A percentile compares a stretch with the other conserved stretches of the same genome.
Conservation (phyloP, 2,888 invertebrate genomes). For the Pelosia muscerda region DNA sequence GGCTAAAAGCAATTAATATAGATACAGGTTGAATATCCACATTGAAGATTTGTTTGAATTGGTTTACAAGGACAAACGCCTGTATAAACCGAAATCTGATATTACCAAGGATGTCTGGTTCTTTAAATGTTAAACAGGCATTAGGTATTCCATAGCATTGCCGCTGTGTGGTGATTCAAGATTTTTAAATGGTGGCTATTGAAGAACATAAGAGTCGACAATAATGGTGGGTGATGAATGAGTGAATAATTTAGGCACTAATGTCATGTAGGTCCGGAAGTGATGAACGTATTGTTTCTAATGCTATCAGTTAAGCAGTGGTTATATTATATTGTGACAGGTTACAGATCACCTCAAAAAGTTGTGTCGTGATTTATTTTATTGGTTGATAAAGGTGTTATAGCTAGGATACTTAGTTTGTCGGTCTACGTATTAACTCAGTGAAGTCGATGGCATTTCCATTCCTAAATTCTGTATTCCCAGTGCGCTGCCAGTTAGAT, state of each 20-base stretch:
- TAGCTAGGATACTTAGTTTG: too few species aligned
- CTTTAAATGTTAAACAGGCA: conserved; percentile 43
- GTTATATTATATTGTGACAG: too few species aligned
- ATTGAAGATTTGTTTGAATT: not conserved
- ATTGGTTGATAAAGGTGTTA: too few species aligned
- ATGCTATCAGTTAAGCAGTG: not conserved
- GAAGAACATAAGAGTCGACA: conserved; percentile 39
- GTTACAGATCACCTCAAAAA: not conserved
- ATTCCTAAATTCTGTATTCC: too few species aligned
- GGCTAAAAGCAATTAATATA: too few species aligned
- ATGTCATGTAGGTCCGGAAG: not conserved
- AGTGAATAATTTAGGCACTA: conserved; percentile 46
- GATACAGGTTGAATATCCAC: too few species aligned
- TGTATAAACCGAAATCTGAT: not conserved
- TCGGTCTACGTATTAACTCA: too few species aligned
- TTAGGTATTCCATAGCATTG: conserved; percentile 47
- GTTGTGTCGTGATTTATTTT: not conserved
- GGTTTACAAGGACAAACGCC: not conserved
- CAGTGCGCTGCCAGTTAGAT: too few species aligned
- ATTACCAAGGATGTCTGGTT: conserved; percentile 17
- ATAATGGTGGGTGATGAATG: conserved; percentile 35
- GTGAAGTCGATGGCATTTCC: too few species aligned
- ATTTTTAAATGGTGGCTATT: conserved; percentile 40
- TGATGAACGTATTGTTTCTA: conserved; percentile 1
- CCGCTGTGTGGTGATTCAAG: conserved; percentile 44